Percentiles rank a stretch among this genome's conserved stretches.
phyloP scores from a whole-genome alignment of 2,888 invertebrate species.

The Acanthopleura granulata region DNA sequence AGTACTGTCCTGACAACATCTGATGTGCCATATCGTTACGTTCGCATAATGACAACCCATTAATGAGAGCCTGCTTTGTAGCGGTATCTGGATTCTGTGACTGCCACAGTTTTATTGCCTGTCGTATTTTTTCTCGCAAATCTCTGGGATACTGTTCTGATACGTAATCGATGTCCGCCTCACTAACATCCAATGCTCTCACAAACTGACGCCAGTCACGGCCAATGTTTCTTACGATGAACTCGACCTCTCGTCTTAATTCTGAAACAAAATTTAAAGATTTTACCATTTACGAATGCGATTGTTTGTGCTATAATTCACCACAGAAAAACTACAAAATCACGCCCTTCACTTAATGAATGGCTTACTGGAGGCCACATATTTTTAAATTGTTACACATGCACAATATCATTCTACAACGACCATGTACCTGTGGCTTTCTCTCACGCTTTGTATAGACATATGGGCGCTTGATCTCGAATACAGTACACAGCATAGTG shows the following conservation, averaged over 20 bases:
- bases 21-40: constrained; percentile 1
- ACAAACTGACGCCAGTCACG: constrained; percentile 50
- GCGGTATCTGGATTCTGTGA: constrained; percentile 36
- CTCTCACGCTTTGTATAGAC: no score
- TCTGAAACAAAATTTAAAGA: constrained; percentile 32
- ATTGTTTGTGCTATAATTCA: no score
- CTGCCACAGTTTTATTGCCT: constrained; percentile 40
- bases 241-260: constrained; percentile 39
- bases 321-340: no score
- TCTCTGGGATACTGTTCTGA: constrained; percentile 34
- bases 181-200: constrained; percentile 40
- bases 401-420: no score
- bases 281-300: no score
- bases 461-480: no score
- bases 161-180: constrained; percentile 41
- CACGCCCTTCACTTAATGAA: no score
- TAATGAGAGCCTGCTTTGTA: constrained; percentile 33
- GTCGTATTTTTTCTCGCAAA: constrained; percentile 46
- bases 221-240: constrained; percentile 39
- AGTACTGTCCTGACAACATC: background rate
- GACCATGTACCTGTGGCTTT: no score
- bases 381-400: no score
- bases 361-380: no score
- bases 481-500: no score
- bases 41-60: constrained; percentile 21